Evolutionary conservation across 1,140 invertebrate genomes (phyloP).

Genomic region (Harlomillsia oculata): DNA sequence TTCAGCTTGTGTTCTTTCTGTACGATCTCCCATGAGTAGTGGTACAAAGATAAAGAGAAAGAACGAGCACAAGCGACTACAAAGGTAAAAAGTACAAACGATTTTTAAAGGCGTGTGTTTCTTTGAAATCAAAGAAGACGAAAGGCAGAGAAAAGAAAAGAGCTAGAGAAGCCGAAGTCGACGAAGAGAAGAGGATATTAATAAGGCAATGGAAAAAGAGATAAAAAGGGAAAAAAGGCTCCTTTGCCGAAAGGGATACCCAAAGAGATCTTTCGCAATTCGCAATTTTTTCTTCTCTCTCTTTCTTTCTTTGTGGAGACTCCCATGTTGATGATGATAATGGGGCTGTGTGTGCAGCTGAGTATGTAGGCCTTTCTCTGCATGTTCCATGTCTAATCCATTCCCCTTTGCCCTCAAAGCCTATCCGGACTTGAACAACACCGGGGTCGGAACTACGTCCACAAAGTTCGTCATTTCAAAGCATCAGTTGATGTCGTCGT

Average conservation of each 20-base stretch:
- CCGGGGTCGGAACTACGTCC: no score
- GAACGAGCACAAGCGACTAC: not conserved
- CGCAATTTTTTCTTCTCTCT: conserved; percentile 11
- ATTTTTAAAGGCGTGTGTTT: conserved; percentile 20
- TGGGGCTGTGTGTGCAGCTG: conserved; percentile 4
- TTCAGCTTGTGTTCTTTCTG: no score
- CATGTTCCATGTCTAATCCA: not conserved
- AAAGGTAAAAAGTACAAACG: conserved; percentile 28
- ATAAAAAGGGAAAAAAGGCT: conserved; percentile 21
- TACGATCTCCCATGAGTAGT: no score
- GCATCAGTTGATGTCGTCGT: no score
- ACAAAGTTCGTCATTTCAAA: no score
- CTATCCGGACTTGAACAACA: no score
- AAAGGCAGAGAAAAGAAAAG: conserved; percentile 9
- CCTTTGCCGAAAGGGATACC: conserved; percentile 19
- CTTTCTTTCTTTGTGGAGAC: conserved; percentile 10
- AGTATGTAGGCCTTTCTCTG: not conserved
- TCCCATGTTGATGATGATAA: conserved; percentile 7
- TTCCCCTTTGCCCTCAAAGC: no score
- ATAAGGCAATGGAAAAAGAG: conserved; percentile 30
- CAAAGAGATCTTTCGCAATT: conserved; percentile 10
- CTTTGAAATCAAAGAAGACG: conserved; percentile 25
- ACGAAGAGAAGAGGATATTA: conserved; percentile 25
- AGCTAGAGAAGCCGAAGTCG: conserved; percentile 14
- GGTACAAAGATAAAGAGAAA: not conserved